A percentile compares a stretch with the other conserved stretches of the same genome.
These are phyloP conservation scores for Boleophthalmus pectinirostris DNA, from an alignment of 2,113 vertebrate genomes.

Conservation along the genomic window DNA sequence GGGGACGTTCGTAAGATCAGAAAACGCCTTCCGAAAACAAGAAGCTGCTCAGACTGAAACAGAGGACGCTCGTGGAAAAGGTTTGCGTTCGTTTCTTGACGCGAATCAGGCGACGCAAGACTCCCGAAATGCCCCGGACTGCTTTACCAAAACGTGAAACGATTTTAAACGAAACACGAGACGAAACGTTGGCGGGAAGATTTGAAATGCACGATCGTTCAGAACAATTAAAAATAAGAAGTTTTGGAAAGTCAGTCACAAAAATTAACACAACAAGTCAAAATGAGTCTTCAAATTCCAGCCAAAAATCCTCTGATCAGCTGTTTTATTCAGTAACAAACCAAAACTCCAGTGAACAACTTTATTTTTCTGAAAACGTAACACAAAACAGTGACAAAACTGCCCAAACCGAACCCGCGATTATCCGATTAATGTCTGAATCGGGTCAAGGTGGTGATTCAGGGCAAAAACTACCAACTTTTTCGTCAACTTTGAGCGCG, in stretches of 20 bases:
- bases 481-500: neutral
- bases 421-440: neutral
- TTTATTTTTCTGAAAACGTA: neutral
- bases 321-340: no score
- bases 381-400: neutral
- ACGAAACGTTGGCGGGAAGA: neutral
- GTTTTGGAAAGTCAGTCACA: neutral
- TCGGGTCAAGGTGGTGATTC: neutral
- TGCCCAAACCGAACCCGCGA: neutral
- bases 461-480: neutral
- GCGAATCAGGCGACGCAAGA: neutral
- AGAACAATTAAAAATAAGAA: neutral
- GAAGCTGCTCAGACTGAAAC: neutral
- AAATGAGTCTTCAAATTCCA: neutral
- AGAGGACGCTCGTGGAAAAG: neutral
- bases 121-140: neutral
- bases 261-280: neutral
- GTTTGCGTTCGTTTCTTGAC: neutral
- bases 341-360: neutral
- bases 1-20: neutral
- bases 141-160: neutral
- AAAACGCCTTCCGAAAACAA: no score
- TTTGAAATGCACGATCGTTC: neutral
- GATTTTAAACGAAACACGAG: neutral
- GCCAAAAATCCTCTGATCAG: neutral